These are phyloP conservation scores for Zonitis immaculata DNA, from an alignment of 2,888 invertebrate genomes.

Conservation along the genomic window DNA sequence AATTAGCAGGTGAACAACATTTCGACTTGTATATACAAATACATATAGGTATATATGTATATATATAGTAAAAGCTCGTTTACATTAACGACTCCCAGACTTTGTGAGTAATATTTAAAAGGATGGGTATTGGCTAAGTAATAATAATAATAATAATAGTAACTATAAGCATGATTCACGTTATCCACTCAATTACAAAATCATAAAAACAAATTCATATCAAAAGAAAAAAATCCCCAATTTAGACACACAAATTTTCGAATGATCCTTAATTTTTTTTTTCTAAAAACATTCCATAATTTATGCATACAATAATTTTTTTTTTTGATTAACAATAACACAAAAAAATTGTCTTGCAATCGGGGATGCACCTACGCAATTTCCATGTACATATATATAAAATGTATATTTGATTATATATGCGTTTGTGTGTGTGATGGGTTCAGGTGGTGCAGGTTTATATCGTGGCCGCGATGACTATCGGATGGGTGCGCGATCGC, in stretches of 20 bases:
- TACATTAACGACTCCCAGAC: constrained; percentile 15
- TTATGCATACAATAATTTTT: too few relatives aligned
- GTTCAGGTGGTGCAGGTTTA: constrained; percentile 10
- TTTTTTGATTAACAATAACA: not conserved
- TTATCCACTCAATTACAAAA: constrained; percentile 15
- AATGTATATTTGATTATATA: not conserved
- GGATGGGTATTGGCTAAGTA: constrained; percentile 5
- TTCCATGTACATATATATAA: not conserved
- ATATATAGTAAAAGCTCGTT: constrained; percentile 14
- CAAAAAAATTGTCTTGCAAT: not conserved
- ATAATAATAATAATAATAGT: too few relatives aligned
- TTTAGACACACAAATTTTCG: too few relatives aligned
- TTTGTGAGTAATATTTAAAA: not conserved
- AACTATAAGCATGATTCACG: constrained; percentile 21
- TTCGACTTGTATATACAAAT: not conserved
- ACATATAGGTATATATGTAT: constrained; percentile 6
- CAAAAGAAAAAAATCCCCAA: too few relatives aligned
- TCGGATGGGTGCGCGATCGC: constrained; percentile 32
- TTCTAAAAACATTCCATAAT: not conserved
- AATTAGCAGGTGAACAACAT: constrained; percentile 16
- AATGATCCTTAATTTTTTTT: too few relatives aligned
- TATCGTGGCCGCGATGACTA: constrained; percentile 31
- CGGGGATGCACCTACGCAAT: not conserved
- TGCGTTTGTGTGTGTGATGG: not conserved
- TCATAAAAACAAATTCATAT: not conserved